phyloP scores from a whole-genome alignment of 2,113 vertebrate genomes.

The Hassar affinis region DNA sequence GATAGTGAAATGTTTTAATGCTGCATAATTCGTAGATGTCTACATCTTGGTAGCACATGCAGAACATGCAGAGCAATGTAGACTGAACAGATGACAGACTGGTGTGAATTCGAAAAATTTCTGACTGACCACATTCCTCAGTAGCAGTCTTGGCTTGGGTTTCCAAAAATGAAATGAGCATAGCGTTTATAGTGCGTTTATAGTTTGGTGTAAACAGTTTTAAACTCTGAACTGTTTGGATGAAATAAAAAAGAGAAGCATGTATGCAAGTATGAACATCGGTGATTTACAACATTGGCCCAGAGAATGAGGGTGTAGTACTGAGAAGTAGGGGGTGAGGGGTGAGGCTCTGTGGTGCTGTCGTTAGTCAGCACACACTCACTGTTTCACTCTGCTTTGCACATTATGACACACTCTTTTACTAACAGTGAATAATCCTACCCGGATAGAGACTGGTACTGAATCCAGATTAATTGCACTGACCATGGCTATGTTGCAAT shows the following conservation, averaged over 20 bases:
- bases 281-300: conserved; percentile 5
- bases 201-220: background rate
- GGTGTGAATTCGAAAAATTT: background rate
- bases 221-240: background rate
- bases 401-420: conserved; percentile 49
- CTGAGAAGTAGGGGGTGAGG: conserved; percentile 62
- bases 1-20: too few species aligned
- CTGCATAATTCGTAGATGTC: background rate
- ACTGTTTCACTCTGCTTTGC: conserved; percentile 59
- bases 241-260: background rate
- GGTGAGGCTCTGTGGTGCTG: conserved; percentile 54
- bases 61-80: background rate
- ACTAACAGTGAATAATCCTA: conserved; percentile 58
- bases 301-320: conserved; percentile 51
- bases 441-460: background rate
- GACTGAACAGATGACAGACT: background rate
- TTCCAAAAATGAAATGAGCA: too few species aligned
- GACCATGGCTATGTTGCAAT: conserved; percentile 15
- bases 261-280: background rate
- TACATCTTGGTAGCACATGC: background rate
- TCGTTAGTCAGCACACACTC: conserved; percentile 66
- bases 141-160: background rate
- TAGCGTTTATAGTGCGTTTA: too few species aligned
- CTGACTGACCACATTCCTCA: too few species aligned
- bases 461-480: background rate